These are phyloP conservation scores for Rapana venosa DNA, from an alignment of 2,888 invertebrate genomes.

Conservation along the genomic window DNA sequence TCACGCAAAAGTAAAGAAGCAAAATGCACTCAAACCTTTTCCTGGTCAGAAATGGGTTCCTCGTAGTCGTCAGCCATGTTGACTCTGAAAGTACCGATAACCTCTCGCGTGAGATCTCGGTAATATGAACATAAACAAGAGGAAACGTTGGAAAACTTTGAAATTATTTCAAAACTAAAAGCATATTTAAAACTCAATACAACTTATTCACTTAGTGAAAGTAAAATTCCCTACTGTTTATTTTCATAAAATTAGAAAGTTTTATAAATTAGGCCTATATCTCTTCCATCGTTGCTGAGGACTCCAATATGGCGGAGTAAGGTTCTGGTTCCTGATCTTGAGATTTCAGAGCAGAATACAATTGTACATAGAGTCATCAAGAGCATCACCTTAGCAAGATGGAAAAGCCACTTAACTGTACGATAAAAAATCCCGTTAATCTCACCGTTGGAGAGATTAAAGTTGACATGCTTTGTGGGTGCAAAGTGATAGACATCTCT, in stretches of 20 bases:
- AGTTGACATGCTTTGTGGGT: constrained; percentile 70
- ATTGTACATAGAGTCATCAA: background rate
- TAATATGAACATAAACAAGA: background rate
- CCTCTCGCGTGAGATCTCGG: constrained; percentile 8
- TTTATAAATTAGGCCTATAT: background rate
- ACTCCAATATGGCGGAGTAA: constrained; percentile 37
- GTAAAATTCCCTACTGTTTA: no score
- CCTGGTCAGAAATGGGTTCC: constrained; percentile 70
- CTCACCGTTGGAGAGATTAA: constrained; percentile 66
- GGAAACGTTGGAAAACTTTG: background rate
- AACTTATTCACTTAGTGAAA: no score
- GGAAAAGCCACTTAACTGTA: constrained; percentile 68
- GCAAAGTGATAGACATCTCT: constrained; percentile 72
- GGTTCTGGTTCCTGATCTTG: background rate
- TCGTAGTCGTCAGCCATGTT: constrained; percentile 72
- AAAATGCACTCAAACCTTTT: constrained; percentile 60
- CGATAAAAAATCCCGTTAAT: constrained; percentile 67
- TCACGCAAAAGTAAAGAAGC: background rate
- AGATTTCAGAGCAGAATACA: background rate
- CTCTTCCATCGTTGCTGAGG: constrained; percentile 38
- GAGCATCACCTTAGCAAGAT: constrained; percentile 50
- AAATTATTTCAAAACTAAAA: background rate
- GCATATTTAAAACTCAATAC: background rate
- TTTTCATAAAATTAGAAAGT: no score
- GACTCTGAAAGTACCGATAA: constrained; percentile 43